These are phyloP conservation scores for Cyclopterus lumpus DNA, from an alignment of 2,797 vertebrate genomes.

Conservation along the genomic window DNA sequence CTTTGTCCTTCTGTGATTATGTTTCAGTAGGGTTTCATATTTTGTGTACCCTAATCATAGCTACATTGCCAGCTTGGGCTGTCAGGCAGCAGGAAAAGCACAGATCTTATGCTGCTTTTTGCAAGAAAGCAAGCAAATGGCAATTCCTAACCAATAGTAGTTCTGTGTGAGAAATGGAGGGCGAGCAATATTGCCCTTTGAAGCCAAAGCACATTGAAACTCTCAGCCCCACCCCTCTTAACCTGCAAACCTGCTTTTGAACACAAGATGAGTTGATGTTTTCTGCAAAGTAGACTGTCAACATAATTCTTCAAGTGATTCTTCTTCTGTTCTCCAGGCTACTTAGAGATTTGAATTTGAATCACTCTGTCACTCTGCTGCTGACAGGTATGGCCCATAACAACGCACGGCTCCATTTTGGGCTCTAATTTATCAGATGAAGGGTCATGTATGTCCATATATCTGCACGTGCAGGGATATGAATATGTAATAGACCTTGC, in stretches of 20 bases:
- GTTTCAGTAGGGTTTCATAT: constrained; percentile 40
- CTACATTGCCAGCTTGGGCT: constrained; percentile 52
- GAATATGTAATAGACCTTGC: constrained; percentile 68
- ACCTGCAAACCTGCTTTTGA: constrained; percentile 64
- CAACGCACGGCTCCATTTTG: constrained; percentile 67
- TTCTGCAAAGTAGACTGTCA: constrained; percentile 76
- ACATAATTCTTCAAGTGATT: constrained; percentile 71
- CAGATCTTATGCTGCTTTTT: constrained; percentile 51
- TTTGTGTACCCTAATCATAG: constrained; percentile 57
- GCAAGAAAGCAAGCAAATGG: constrained; percentile 40
- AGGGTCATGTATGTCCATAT: constrained; percentile 65
- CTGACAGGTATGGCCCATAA: constrained; percentile 44
- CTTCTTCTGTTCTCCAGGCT: constrained; percentile 58
- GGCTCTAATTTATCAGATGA: constrained; percentile 70
- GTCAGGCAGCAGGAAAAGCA: constrained; percentile 29
- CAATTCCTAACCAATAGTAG: constrained; percentile 41
- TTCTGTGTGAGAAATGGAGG: constrained; percentile 52
- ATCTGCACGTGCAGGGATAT: constrained; percentile 62
- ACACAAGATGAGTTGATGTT: constrained; percentile 67
- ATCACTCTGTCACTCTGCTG: constrained; percentile 39
- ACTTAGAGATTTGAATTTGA: constrained; percentile 50
- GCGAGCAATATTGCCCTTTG: constrained; percentile 59
- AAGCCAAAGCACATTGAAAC: constrained; percentile 64
- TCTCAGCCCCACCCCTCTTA: constrained; percentile 47
- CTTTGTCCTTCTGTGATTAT: constrained; percentile 42